A percentile compares a stretch with the other conserved stretches of the same genome.
Evolutionary conservation across 2,888 invertebrate genomes (phyloP).

Genomic region (Agrilus biguttatus): DNA sequence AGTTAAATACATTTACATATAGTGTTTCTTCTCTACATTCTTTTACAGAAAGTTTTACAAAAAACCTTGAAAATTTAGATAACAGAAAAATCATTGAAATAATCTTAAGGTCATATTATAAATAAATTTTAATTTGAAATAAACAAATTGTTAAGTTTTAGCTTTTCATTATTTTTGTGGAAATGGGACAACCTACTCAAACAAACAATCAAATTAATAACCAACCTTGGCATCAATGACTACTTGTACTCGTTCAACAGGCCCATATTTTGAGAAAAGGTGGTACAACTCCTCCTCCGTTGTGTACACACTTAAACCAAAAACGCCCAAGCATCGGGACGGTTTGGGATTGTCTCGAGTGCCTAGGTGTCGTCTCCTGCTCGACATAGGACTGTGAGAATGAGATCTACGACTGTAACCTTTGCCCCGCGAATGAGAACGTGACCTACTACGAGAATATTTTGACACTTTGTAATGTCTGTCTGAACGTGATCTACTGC

Average conservation of each 20-base stretch:
- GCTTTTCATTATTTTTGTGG: no score
- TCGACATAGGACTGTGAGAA: constrained; percentile 72
- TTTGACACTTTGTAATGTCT: constrained; percentile 37
- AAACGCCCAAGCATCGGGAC: constrained; percentile 83
- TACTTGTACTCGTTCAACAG: constrained; percentile 83
- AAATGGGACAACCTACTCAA: neutral
- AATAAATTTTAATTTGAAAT: no score
- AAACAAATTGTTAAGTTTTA: no score
- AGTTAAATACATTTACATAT: no score
- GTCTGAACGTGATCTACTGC: constrained; percentile 48
- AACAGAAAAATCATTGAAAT: no score
- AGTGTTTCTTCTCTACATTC: no score
- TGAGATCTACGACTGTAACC: constrained; percentile 45
- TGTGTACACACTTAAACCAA: constrained; percentile 86
- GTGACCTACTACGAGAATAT: constrained; percentile 48
- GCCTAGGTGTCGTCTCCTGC: constrained; percentile 60
- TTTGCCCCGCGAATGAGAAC: constrained; percentile 28
- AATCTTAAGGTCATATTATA: no score
- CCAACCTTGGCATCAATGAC: constrained; percentile 89
- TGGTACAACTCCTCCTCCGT: constrained; percentile 84
- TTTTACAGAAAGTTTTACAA: no score
- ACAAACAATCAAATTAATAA: neutral
- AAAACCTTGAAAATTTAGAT: no score
- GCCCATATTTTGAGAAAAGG: constrained; percentile 85
- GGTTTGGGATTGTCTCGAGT: constrained; percentile 79